A percentile compares a stretch with the other conserved stretches of the same genome.
These are phyloP conservation scores for Pseudomyrmex gracilis DNA, from an alignment of 1,140 invertebrate species.

Conservation along the genomic window DNA sequence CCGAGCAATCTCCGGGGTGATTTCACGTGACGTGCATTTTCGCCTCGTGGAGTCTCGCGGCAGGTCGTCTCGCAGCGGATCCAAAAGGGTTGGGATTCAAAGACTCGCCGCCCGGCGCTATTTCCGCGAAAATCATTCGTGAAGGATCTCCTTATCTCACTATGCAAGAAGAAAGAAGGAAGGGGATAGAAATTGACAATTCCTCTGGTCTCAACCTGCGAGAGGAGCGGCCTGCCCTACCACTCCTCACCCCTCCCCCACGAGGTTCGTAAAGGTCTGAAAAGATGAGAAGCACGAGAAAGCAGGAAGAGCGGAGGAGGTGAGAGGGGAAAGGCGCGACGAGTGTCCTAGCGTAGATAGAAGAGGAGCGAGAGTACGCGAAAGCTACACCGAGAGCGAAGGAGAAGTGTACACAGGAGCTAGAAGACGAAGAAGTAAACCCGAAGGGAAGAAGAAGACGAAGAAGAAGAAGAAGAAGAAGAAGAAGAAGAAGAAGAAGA, in stretches of 20 bases:
- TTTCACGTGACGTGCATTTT: slow-evolving; percentile 65
- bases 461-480: neutral
- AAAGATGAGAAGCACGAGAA: slow-evolving; percentile 52
- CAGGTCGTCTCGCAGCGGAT: slow-evolving; percentile 44
- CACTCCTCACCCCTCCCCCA: neutral
- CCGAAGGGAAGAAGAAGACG: slow-evolving; percentile 17
- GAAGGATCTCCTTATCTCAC: slow-evolving; percentile 69
- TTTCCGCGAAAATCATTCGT: slow-evolving; percentile 73
- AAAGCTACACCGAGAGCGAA: slow-evolving; percentile 55
- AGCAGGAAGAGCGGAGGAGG: slow-evolving; percentile 2
- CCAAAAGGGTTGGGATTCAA: slow-evolving; percentile 63
- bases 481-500: slow-evolving; percentile 3
- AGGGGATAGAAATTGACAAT: slow-evolving; percentile 72
- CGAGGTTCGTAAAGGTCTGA: slow-evolving; percentile 48
- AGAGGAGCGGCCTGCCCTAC: neutral
- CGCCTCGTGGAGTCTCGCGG: slow-evolving; percentile 39
- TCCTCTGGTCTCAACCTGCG: slow-evolving; percentile 51
- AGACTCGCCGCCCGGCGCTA: slow-evolving; percentile 58
- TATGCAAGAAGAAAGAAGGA: slow-evolving; percentile 66
- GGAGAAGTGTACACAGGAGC: slow-evolving; percentile 18
- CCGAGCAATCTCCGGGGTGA: slow-evolving; percentile 58
- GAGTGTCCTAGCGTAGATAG: slow-evolving; percentile 64
- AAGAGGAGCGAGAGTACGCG: slow-evolving; percentile 39
- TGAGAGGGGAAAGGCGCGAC: slow-evolving; percentile 34
- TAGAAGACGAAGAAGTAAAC: slow-evolving; percentile 14